phyloP scores from a whole-genome alignment of 2,797 vertebrate species.

The Clarias pachynema region DNA sequence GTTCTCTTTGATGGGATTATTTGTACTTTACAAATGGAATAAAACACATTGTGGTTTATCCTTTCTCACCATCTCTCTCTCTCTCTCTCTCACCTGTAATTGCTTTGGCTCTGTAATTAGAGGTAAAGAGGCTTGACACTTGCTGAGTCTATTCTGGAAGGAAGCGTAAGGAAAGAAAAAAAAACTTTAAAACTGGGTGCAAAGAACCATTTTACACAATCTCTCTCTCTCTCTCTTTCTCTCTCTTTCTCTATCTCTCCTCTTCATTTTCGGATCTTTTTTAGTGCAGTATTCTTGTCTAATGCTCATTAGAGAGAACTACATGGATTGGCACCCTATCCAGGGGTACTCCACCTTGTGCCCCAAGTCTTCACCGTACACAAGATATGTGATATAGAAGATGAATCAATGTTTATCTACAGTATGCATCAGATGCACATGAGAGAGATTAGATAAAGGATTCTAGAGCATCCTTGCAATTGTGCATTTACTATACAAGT shows the following conservation, averaged over 20 bases:
- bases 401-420: neutral
- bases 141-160: slow-evolving; percentile 69
- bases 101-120: slow-evolving; percentile 82
- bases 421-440: neutral
- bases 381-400: no score
- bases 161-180: slow-evolving; percentile 56
- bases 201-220: slow-evolving; percentile 57
- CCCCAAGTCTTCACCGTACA: no score
- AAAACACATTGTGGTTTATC: slow-evolving; percentile 71
- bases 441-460: neutral
- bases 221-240: slow-evolving; percentile 10
- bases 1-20: slow-evolving; percentile 83
- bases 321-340: no score
- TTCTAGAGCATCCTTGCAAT: neutral
- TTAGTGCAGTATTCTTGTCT: neutral
- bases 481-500: neutral
- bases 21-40: slow-evolving; percentile 75
- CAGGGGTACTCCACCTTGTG: no score
- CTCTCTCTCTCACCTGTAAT: slow-evolving; percentile 70
- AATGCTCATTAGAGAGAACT: neutral
- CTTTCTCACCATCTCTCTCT: slow-evolving; percentile 57
- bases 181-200: slow-evolving; percentile 57
- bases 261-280: neutral
- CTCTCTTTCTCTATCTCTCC: slow-evolving; percentile 19
- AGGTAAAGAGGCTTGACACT: slow-evolving; percentile 74